Percentiles rank a stretch among this genome's conserved stretches.
phyloP scores from a whole-genome alignment of 2,797 vertebrate species.

The Tokudaia muenninki region DNA sequence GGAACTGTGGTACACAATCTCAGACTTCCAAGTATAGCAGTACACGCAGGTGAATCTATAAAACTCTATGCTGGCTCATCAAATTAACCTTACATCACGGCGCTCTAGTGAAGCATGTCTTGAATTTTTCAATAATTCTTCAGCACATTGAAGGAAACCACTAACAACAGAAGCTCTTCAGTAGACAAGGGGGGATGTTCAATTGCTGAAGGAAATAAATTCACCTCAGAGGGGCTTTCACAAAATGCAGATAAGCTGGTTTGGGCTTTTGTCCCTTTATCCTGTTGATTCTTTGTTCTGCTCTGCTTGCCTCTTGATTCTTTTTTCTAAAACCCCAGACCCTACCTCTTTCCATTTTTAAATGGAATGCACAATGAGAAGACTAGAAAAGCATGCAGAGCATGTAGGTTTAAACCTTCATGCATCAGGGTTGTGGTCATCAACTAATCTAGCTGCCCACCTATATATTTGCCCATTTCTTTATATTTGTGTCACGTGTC shows the following conservation, averaged over 20 bases:
- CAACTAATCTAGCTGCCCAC: neutral
- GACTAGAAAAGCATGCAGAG: slow-evolving; percentile 1
- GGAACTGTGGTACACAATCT: slow-evolving; percentile 15
- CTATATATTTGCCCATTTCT: neutral
- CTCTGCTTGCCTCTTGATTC: slow-evolving; percentile 54
- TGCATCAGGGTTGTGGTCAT: neutral
- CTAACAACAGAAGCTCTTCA: slow-evolving; percentile 32
- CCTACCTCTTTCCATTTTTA: neutral
- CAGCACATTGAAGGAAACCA: slow-evolving; percentile 38
- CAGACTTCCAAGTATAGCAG: slow-evolving; percentile 27
- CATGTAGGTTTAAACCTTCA: neutral
- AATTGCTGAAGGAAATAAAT: slow-evolving; percentile 14
- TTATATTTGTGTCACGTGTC: neutral
- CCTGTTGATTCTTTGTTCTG: slow-evolving; percentile 15
- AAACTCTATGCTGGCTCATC: slow-evolving; percentile 58
- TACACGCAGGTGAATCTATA: slow-evolving; percentile 56
- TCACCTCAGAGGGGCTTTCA: slow-evolving; percentile 22
- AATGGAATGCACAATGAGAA: neutral
- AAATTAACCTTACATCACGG: slow-evolving; percentile 71
- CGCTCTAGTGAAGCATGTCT: slow-evolving; percentile 53
- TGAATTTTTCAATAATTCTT: slow-evolving; percentile 74
- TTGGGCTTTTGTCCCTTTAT: slow-evolving; percentile 10
- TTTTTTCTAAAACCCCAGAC: neutral
- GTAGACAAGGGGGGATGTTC: slow-evolving; percentile 33
- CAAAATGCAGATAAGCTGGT: slow-evolving; percentile 32